These are phyloP conservation scores for Scolanthus callimorphus DNA, from an alignment of 92 coral and sea anemone species.

Conservation along the genomic window DNA sequence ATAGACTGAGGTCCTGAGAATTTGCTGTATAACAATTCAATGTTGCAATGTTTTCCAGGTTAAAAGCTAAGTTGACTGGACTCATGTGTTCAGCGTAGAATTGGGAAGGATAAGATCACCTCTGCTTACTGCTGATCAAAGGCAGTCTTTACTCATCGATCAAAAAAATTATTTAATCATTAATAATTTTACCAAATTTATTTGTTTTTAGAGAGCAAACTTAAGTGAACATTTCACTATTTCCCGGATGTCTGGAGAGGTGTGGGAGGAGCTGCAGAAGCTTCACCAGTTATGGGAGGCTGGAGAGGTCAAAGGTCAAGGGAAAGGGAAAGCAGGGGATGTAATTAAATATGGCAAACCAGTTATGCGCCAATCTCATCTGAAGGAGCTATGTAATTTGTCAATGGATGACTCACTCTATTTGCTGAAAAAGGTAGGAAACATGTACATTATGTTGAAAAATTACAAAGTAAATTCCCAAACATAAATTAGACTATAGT, in stretches of 20 bases:
- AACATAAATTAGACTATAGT: no score
- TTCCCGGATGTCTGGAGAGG: slow-evolving; percentile 31
- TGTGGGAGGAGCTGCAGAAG: slow-evolving; percentile 19
- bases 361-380: slow-evolving; percentile 37
- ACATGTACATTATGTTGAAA: not conserved
- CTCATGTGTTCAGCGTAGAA: no score
- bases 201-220: slow-evolving; percentile 18
- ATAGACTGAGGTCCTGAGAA: no score
- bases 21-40: no score
- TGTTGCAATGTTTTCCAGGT: no score
- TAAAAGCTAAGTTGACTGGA: no score
- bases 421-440: slow-evolving; percentile 27
- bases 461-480: no score
- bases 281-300: slow-evolving; percentile 10
- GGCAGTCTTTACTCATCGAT: no score
- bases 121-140: no score
- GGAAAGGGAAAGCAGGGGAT: slow-evolving; percentile 15
- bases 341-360: slow-evolving; percentile 39
- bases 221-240: slow-evolving; percentile 34
- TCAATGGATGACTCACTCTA: slow-evolving; percentile 13
- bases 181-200: no score
- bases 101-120: no score
- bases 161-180: not conserved
- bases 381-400: slow-evolving; percentile 23
- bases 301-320: slow-evolving; percentile 28